Percentiles rank a stretch among this genome's conserved stretches.
Evolutionary conservation across 1,140 invertebrate genomes (phyloP).

Genomic region (Hylaeus volcanicus): DNA sequence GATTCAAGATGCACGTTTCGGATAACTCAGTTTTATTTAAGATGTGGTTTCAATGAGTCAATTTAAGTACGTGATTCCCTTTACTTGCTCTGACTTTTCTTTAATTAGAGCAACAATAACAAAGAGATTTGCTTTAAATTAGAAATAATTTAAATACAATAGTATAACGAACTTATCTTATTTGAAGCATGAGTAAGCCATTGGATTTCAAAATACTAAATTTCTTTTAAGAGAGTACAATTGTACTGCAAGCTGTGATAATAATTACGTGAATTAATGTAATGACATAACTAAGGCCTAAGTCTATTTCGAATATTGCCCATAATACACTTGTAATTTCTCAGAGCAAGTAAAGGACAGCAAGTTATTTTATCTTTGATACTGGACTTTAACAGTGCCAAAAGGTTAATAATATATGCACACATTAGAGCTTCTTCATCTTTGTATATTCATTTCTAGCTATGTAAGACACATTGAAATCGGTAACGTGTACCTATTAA

Average conservation of each 20-base stretch:
- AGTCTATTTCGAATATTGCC: conserved; percentile 13
- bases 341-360: conserved; percentile 42
- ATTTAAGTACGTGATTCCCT: conserved; percentile 24
- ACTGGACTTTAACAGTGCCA: conserved; percentile 71
- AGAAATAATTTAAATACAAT: not conserved
- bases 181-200: not conserved
- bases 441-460: conserved; percentile 65
- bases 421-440: conserved; percentile 58
- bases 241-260: conserved; percentile 38
- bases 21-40: conserved; percentile 17
- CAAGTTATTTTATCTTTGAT: conserved; percentile 45
- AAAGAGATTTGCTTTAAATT: not conserved
- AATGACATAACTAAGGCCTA: conserved; percentile 33
- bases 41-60: conserved; percentile 13
- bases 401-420: conserved; percentile 63
- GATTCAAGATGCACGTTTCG: conserved; percentile 42
- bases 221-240: conserved; percentile 5
- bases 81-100: conserved; percentile 43
- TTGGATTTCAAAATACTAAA: conserved; percentile 1
- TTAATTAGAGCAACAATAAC: not conserved
- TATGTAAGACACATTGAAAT: conserved; percentile 57
- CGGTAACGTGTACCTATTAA: conserved; percentile 43
- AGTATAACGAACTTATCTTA: not conserved
- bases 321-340: conserved; percentile 17
- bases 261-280: conserved; percentile 25